Base-by-base conservation (phyloP, 2,888 invertebrate species). In the Pollenia amentaria region DNA sequence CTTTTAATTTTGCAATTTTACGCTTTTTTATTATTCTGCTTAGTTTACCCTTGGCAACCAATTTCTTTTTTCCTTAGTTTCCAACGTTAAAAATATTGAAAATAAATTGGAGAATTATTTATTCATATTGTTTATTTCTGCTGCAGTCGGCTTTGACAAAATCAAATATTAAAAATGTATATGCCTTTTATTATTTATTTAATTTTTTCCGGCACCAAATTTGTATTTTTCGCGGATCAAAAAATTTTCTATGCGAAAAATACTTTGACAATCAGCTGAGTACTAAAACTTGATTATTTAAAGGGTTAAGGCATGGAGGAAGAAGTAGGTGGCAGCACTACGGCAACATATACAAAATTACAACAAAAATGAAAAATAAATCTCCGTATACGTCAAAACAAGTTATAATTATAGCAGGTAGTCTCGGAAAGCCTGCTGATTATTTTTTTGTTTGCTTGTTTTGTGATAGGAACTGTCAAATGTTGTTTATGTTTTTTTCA, bases 201-300 rank as follows among this genome's bases (percentile, higher is more conserved):
- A 29, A 62, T 46, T 62, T 78, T 67, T 62, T 79, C 84, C 84
- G 78, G 84, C 78, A 60, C 29, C 29, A 57, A 84, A 57, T 84
- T 78, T n/a, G n/a, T n/a, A n/a, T n/a, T n/a, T n/a, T n/a, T n/a
- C n/a, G n/a, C n/a, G n/a, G n/a, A n/a, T n/a, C n/a, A 51, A 44
- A 72, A 18, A 38, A 65, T 44, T 51, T 65, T 57, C 7, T 62
- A 21, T 51, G 14, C 53, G 8, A 46, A 65, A 65, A 48, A 40
- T 51, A 12, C 40, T 38, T 38, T 77, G 48, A 60, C 65, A 67
- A 67, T 48, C 84, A 84, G 83, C 83, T 84, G 83, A 21, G 29
- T 48, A 29, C 3, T 48, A 60, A 21, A 1, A 7, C 1, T 0
- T 3, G 51, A 48, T 76, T 76, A 76, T 7, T 42, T 42, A 29